Evolutionary conservation across 2,888 invertebrate genomes (phyloP).

Genomic region (Leptinotarsa tumamoca): DNA sequence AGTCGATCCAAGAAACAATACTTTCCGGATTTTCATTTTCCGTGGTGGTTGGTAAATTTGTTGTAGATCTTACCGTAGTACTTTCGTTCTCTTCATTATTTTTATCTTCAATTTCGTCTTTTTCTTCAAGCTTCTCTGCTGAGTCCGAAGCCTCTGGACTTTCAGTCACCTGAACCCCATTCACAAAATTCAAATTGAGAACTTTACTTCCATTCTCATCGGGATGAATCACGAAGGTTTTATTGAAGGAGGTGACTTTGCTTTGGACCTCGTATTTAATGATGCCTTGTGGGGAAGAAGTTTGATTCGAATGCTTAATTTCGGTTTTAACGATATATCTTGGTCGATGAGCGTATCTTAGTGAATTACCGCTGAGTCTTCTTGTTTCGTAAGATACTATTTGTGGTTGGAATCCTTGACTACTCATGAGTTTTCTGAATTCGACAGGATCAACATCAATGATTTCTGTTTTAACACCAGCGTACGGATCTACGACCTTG

Average conservation of each 20-base stretch:
- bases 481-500: conserved; percentile 42
- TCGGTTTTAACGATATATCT: conserved; percentile 29
- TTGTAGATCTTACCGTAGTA: conserved; percentile 22
- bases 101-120: neutral
- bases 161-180: conserved; percentile 48
- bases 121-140: neutral
- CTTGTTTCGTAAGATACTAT: conserved; percentile 31
- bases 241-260: conserved; percentile 36
- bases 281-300: conserved; percentile 23
- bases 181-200: conserved; percentile 49
- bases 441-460: conserved; percentile 51
- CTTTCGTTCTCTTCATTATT: too few species aligned
- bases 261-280: conserved; percentile 28
- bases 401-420: conserved; percentile 18
- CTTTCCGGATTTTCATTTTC: conserved; percentile 45
- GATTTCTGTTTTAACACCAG: conserved; percentile 52
- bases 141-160: conserved; percentile 11
- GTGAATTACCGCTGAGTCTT: neutral
- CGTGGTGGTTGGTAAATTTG: conserved; percentile 38
- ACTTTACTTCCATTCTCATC: conserved; percentile 33
- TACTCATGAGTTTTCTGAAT: conserved; percentile 35
- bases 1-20: conserved; percentile 34
- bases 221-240: conserved; percentile 40
- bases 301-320: conserved; percentile 28
- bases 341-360: conserved; percentile 17